Base-by-base conservation (phyloP, 2,113 vertebrate species). In the Pelvicachromis taeniatus region DNA sequence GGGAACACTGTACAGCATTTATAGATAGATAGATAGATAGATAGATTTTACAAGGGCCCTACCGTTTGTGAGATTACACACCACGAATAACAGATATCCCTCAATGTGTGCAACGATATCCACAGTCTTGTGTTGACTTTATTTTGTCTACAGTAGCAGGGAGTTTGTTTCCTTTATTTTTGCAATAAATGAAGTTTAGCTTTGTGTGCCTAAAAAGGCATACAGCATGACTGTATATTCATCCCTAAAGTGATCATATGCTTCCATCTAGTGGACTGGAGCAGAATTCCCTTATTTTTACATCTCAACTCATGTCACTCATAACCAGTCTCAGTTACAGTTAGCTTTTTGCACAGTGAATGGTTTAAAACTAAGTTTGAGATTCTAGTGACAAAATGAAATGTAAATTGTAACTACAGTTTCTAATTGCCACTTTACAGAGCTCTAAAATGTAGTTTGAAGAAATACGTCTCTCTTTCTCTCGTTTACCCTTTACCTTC, bases 211-310 rank as follows among this genome's bases (percentile, higher is more conserved):
- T 77, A 12, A 35, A 29, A 16, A 31, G 16, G 5, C 16, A 33
- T 13, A 52, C 26, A n/a, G 6, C 16, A 17, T 50, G 68, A 50
- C 9, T 31, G 31, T 9, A 4, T 12, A 1, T 13, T 9, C 11
- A 8, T 42, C 2, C 9, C 52, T 77, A 48, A 19, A 48, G 23
- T 78, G 80, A 48, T 83, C 50, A 52, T 73, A 19, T 87, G 83
- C 83, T 73, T 85, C 91, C 92, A 92, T 82, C 92, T 86, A 77
- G 78, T 90, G 92, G 86, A 23, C 42, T 1, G 1, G 4, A 10
- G 17, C 21, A 38, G 77, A 61, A 52, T 4, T 14, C 2, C 42
- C 9, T 35, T 13, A 3, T 33, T 77, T 42, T 35, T 31, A 4
- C 13, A 63, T 7, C 5, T 19, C 42, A 31, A n/a, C 26, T 75